phyloP scores from a whole-genome alignment of 2,113 vertebrate genomes.

The Indri indri region DNA sequence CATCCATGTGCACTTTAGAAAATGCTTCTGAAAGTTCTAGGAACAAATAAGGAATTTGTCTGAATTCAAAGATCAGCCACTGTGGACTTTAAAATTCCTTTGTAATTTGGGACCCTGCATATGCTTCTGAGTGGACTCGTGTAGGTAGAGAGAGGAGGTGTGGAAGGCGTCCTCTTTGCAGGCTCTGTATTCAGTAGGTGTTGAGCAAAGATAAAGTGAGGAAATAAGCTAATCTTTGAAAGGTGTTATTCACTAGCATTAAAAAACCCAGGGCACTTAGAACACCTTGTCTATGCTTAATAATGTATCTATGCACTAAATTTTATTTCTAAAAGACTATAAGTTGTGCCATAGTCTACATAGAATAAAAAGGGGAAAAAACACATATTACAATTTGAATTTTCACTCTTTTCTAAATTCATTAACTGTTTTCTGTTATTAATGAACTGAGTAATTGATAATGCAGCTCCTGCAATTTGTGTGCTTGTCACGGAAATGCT shows the following conservation, averaged over 20 bases:
- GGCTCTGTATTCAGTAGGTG: not conserved
- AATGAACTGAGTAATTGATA: not conserved
- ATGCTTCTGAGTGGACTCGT: not conserved
- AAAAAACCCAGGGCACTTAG: not conserved
- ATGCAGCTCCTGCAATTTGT: not conserved
- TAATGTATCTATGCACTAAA: not conserved
- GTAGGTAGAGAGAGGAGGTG: not conserved
- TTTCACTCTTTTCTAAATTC: not conserved
- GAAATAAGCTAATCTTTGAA: not conserved
- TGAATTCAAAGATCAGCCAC: not conserved
- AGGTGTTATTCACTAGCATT: not conserved
- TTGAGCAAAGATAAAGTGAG: not conserved
- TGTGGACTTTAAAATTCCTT: not conserved
- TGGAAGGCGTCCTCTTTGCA: rapidly evolving
- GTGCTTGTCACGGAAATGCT: not conserved
- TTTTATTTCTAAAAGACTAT: not conserved
- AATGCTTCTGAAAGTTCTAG: not conserved
- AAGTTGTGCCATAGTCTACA: not conserved
- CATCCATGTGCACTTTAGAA: not conserved
- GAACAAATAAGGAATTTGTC: not conserved
- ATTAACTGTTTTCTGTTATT: not conserved
- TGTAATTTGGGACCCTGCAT: not conserved
- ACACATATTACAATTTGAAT: not conserved
- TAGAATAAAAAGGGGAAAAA: not conserved
- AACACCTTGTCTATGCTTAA: not conserved